phyloP scores from a whole-genome alignment of 1,140 invertebrate species.

The Kradibia gibbosae region DNA sequence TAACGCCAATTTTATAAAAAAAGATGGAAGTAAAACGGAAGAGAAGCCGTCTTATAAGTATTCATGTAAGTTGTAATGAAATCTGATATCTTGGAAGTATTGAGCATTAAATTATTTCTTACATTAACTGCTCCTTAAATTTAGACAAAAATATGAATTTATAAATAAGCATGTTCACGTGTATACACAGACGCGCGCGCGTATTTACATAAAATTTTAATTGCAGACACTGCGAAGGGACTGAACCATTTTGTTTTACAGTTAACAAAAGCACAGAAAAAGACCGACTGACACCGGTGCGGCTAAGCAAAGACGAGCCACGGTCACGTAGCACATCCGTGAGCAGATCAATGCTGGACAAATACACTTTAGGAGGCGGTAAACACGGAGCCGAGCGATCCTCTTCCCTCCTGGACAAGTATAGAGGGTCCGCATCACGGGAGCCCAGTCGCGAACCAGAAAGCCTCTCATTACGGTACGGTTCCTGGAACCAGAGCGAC shows the following conservation, averaged over 20 bases:
- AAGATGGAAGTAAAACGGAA: constrained; percentile 60
- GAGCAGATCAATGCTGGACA: constrained; percentile 63
- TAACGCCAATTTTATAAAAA: constrained; percentile 60
- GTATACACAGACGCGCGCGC: too few species aligned
- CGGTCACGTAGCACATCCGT: constrained; percentile 62
- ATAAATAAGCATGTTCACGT: background rate
- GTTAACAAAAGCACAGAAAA: constrained; percentile 64
- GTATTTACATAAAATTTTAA: too few species aligned
- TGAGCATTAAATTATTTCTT: too few species aligned
- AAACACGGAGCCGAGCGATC: constrained; percentile 61
- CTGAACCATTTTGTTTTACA: constrained; percentile 24
- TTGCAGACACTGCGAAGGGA: too few species aligned
- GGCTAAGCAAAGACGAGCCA: constrained; percentile 62
- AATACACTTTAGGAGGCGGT: constrained; percentile 61
- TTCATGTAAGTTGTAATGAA: constrained; percentile 59
- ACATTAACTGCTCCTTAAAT: too few species aligned
- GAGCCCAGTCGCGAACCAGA: constrained; percentile 66
- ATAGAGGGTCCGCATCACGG: constrained; percentile 60
- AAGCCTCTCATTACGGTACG: constrained; percentile 58
- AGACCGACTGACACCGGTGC: constrained; percentile 59
- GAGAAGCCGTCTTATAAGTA: constrained; percentile 66
- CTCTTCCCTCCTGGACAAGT: constrained; percentile 66
- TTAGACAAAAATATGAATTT: too few species aligned
- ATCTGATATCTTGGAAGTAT: too few species aligned
- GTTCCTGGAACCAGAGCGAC: constrained; percentile 56